phyloP scores from a whole-genome alignment of 2,797 vertebrate genomes.

The Apogon talboti region DNA sequence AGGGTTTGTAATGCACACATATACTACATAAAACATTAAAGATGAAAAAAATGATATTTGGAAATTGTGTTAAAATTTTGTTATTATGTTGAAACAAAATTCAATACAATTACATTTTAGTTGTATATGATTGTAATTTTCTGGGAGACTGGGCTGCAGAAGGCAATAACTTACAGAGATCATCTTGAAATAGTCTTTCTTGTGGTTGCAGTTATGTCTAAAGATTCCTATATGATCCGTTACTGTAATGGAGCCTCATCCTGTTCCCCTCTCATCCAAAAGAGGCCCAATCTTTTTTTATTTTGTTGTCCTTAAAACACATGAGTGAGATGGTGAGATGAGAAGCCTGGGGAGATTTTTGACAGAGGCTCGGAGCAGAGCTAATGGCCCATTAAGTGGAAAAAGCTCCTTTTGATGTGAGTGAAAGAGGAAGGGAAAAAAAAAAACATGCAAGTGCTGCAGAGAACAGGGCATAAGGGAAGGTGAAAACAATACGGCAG shows the following conservation, averaged over 20 bases:
- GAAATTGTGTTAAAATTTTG: no score
- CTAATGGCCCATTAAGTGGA: conserved; percentile 71
- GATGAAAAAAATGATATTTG: no score
- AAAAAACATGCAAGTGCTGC: conserved; percentile 25
- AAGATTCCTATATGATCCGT: conserved; percentile 26
- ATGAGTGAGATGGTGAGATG: conserved; percentile 41
- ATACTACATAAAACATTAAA: no score
- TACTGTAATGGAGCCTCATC: conserved; percentile 8
- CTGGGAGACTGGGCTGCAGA: background rate
- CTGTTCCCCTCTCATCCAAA: background rate
- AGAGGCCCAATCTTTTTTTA: conserved; percentile 19
- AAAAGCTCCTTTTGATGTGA: conserved; percentile 66
- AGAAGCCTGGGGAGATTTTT: conserved; percentile 49
- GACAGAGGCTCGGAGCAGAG: conserved; percentile 63
- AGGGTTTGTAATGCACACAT: no score
- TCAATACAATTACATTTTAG: no score
- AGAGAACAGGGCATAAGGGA: conserved; percentile 28
- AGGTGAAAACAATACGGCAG: conserved; percentile 51
- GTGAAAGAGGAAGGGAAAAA: conserved; percentile 35
- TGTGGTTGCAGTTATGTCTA: background rate
- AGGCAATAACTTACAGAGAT: background rate
- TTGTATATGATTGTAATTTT: no score
- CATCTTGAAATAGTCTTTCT: conserved; percentile 2
- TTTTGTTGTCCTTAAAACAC: conserved; percentile 53
- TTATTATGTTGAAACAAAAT: no score